phyloP scores from a whole-genome alignment of 2,888 invertebrate genomes.

The Oscheius sp. region DNA sequence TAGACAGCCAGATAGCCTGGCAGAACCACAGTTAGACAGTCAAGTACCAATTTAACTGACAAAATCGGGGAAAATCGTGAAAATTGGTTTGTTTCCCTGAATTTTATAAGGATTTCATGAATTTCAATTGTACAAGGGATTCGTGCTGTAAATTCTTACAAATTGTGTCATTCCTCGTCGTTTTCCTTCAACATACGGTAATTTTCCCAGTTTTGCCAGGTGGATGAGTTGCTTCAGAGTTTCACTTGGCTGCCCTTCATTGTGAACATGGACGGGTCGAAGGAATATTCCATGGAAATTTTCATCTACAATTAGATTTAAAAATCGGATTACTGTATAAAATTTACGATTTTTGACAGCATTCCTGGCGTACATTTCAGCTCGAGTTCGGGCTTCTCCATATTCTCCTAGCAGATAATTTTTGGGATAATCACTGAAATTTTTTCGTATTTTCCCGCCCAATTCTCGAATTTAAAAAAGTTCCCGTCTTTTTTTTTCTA shows the following conservation, averaged over 20 bases:
- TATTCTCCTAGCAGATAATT: slow-evolving; percentile 66
- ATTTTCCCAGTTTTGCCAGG: slow-evolving; percentile 45
- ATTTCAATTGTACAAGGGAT: neutral
- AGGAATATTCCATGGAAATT: slow-evolving; percentile 60
- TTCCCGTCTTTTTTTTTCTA: neutral
- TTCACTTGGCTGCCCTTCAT: slow-evolving; percentile 55
- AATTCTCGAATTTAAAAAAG: no score
- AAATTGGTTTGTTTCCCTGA: neutral
- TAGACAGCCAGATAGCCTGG: no score
- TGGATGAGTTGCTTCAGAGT: slow-evolving; percentile 48
- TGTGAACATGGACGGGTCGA: slow-evolving; percentile 65
- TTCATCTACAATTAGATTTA: slow-evolving; percentile 17
- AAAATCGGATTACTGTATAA: neutral
- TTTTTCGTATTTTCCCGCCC: neutral
- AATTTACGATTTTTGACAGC: slow-evolving; percentile 37
- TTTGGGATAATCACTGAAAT: slow-evolving; percentile 54
- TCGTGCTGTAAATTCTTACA: slow-evolving; percentile 58
- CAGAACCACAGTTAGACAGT: no score
- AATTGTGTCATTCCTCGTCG: slow-evolving; percentile 68
- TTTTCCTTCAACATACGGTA: slow-evolving; percentile 60
- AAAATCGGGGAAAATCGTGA: no score
- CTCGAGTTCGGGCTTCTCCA: slow-evolving; percentile 65
- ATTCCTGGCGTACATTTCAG: slow-evolving; percentile 63
- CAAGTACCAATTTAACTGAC: no score
- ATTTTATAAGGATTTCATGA: neutral